These are phyloP conservation scores for Agrotis segetum DNA, from an alignment of 2,888 invertebrate species.

Conservation along the genomic window DNA sequence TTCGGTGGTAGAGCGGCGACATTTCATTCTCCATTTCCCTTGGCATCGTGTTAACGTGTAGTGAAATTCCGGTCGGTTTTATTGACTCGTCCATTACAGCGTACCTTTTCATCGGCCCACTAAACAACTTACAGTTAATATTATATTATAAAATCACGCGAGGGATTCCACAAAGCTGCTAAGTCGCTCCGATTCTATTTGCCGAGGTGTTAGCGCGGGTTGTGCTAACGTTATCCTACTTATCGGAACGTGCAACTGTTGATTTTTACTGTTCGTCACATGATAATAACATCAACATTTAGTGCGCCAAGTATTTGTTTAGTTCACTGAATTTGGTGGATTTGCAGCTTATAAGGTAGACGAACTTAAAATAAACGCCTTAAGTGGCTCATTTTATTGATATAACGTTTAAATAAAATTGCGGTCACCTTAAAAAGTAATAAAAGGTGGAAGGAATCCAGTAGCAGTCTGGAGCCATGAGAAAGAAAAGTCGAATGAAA, in stretches of 20 bases:
- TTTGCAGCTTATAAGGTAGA: slow-evolving; percentile 71
- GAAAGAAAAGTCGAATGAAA: slow-evolving; percentile 86
- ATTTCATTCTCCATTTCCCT: slow-evolving; percentile 60
- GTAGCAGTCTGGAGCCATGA: slow-evolving; percentile 88
- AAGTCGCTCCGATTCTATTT: slow-evolving; percentile 80
- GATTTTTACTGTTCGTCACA: slow-evolving; percentile 81
- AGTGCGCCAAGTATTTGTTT: slow-evolving; percentile 69
- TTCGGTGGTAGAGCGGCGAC: slow-evolving; percentile 19
- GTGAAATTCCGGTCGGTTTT: slow-evolving; percentile 82
- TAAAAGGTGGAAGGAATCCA: slow-evolving; percentile 85
- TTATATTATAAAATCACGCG: slow-evolving; percentile 90
- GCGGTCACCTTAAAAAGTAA: slow-evolving; percentile 81
- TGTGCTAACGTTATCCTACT: slow-evolving; percentile 87
- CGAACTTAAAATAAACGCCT: slow-evolving; percentile 71
- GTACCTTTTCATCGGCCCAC: slow-evolving; percentile 80
- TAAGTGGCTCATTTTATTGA: slow-evolving; percentile 80
- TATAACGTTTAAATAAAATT: slow-evolving; percentile 85
- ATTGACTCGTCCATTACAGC: slow-evolving; percentile 77
- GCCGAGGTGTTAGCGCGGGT: slow-evolving; percentile 78
- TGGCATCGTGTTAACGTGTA: slow-evolving; percentile 72
- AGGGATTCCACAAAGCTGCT: slow-evolving; percentile 74
- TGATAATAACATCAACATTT: slow-evolving; percentile 80
- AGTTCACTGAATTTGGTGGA: slow-evolving; percentile 67
- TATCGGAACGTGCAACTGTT: slow-evolving; percentile 80
- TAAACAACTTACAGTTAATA: slow-evolving; percentile 85